Conservation (phyloP, 2,888 invertebrate species). For the Athrips mouffetella region DNA sequence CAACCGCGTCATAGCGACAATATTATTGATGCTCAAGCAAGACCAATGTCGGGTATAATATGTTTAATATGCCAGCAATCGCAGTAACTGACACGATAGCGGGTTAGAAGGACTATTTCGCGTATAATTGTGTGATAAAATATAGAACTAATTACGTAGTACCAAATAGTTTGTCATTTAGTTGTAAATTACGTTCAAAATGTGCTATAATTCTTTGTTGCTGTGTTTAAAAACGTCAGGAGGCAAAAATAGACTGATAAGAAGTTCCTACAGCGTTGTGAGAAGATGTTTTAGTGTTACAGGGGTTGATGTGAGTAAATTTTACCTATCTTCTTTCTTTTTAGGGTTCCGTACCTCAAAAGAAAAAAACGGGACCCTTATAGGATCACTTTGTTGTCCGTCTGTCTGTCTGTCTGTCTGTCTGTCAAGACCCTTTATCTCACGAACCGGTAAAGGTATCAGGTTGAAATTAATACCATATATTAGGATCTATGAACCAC, state of each 20-base stretch:
- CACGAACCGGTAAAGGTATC: too few relatives aligned
- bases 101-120: constrained; percentile 23
- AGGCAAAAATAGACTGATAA: constrained; percentile 30
- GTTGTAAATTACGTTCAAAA: constrained; percentile 22
- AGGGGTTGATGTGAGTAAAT: constrained; percentile 30
- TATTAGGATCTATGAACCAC: too few relatives aligned
- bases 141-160: too few relatives aligned
- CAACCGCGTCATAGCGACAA: constrained; percentile 36
- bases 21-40: constrained; percentile 35
- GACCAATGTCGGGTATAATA: constrained; percentile 30
- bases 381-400: too few relatives aligned
- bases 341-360: too few relatives aligned
- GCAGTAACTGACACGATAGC: constrained; percentile 34
- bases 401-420: too few relatives aligned
- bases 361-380: too few relatives aligned
- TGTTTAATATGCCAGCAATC: constrained; percentile 34
- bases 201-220: constrained; percentile 51
- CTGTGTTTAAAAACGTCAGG: constrained; percentile 37
- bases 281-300: constrained; percentile 50
- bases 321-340: neutral
- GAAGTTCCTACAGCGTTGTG: constrained; percentile 27
- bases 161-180: too few relatives aligned
- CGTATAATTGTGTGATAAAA: neutral
- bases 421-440: too few relatives aligned
- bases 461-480: too few relatives aligned